These are phyloP conservation scores for Brachionus rotundiformis DNA, from an alignment of 1,140 invertebrate species.

Conservation along the genomic window DNA sequence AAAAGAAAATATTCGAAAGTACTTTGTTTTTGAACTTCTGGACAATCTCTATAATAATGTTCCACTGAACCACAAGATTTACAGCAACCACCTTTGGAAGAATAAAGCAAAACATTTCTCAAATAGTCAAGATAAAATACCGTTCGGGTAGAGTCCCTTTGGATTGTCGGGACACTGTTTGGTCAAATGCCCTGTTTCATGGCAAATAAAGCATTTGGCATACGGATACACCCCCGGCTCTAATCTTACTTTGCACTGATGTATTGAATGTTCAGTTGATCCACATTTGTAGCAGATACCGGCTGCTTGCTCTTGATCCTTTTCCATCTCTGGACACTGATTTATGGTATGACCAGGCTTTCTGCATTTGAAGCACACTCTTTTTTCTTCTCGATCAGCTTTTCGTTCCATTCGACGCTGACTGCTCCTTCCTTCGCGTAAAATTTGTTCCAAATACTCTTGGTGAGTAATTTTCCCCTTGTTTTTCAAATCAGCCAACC, in stretches of 20 bases:
- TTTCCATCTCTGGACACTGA: constrained; percentile 73
- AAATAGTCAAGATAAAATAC: constrained; percentile 56
- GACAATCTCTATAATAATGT: constrained; percentile 81
- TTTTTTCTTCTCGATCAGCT: constrained; percentile 21
- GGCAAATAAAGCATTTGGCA: constrained; percentile 70
- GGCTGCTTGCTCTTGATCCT: constrained; percentile 60
- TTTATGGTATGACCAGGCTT: constrained; percentile 73
- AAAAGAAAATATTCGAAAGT: neutral
- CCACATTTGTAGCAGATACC: constrained; percentile 66
- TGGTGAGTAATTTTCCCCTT: constrained; percentile 40
- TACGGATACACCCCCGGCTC: constrained; percentile 71
- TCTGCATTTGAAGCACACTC: constrained; percentile 75
- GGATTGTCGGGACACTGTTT: constrained; percentile 64
- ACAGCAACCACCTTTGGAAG: constrained; percentile 70
- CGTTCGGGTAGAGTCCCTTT: constrained; percentile 81
- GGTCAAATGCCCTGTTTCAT: constrained; percentile 64
- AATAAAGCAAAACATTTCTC: constrained; percentile 24
- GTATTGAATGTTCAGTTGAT: constrained; percentile 62
- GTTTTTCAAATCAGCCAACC: neutral
- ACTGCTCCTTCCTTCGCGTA: constrained; percentile 35
- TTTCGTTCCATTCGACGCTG: constrained; percentile 38
- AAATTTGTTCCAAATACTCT: constrained; percentile 46
- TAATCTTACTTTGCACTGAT: constrained; percentile 60
- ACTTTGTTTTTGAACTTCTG: constrained; percentile 57
- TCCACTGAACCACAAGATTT: constrained; percentile 80